These are phyloP conservation scores for Heliocidaris erythrogramma DNA, from an alignment of 35 echinoderm and acorn worm genomes.

Conservation along the genomic window DNA sequence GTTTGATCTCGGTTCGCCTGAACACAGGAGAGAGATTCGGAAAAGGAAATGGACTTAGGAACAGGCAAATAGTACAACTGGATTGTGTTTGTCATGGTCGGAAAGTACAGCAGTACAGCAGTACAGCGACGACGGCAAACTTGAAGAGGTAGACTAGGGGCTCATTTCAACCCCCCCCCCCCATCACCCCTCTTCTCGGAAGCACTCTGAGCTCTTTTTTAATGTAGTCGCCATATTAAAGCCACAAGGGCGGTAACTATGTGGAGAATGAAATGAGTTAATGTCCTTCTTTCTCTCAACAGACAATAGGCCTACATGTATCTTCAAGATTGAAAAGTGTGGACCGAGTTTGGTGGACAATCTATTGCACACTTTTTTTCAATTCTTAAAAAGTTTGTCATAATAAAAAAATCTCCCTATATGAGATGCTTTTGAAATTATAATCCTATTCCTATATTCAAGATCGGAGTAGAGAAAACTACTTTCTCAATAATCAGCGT, in stretches of 20 bases:
- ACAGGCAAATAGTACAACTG: slow-evolving; percentile 2
- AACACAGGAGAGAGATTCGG: not conserved
- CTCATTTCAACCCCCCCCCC: not conserved
- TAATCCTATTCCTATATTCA: too few relatives aligned
- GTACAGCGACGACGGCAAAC: not conserved
- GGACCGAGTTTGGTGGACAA: too few relatives aligned
- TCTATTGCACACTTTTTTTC: too few relatives aligned
- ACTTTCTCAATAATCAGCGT: not conserved
- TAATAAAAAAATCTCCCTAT: too few relatives aligned
- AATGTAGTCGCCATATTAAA: not conserved
- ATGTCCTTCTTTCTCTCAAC: too few relatives aligned
- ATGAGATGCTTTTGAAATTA: too few relatives aligned
- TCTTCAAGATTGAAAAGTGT: too few relatives aligned
- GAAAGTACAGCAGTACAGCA: not conserved
- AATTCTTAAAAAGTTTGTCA: too few relatives aligned
- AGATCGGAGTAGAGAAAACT: not conserved
- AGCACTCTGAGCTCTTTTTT: not conserved
- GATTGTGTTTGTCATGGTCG: not conserved
- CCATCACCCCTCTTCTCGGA: not conserved
- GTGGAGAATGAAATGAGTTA: too few relatives aligned
- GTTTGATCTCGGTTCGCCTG: not conserved
- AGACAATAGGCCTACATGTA: too few relatives aligned
- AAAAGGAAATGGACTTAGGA: not conserved
- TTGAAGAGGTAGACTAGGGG: not conserved
- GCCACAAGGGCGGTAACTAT: too few relatives aligned